These are phyloP conservation scores for Reinhardtius hippoglossoides DNA, from an alignment of 2,113 vertebrate species.

Conservation along the genomic window DNA sequence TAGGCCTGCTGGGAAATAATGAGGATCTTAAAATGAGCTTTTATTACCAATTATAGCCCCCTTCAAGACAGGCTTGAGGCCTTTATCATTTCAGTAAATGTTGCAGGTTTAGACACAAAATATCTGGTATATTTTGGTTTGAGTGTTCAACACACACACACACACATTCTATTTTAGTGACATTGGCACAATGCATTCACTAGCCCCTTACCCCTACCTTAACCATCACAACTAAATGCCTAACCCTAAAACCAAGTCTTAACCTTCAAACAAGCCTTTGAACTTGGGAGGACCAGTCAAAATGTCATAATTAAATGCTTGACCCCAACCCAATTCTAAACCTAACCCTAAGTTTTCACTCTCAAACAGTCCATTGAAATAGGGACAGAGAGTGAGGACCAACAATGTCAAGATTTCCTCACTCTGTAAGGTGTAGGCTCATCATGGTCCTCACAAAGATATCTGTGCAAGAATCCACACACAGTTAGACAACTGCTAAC, in stretches of 20 bases:
- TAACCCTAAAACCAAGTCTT: too few relatives aligned
- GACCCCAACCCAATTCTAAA: too few relatives aligned
- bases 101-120: neutral
- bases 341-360: too few relatives aligned
- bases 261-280: too few relatives aligned
- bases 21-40: neutral
- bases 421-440: neutral
- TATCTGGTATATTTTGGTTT: neutral
- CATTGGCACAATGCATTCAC: too few relatives aligned
- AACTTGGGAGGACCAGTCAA: too few relatives aligned
- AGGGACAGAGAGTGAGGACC: neutral
- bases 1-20: neutral
- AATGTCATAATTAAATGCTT: too few relatives aligned
- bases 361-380: neutral
- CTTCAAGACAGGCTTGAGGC: neutral
- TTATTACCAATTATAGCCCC: neutral
- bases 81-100: neutral
- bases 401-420: neutral
- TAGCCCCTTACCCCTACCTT: too few relatives aligned
- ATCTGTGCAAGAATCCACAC: neutral
- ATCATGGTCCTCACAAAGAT: neutral
- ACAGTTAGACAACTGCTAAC: neutral
- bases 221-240: too few relatives aligned
- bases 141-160: too few relatives aligned
- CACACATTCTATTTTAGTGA: too few relatives aligned